These are phyloP conservation scores for Gallinago solitaria DNA, from an alignment of 2,797 vertebrate genomes.

Conservation along the genomic window DNA sequence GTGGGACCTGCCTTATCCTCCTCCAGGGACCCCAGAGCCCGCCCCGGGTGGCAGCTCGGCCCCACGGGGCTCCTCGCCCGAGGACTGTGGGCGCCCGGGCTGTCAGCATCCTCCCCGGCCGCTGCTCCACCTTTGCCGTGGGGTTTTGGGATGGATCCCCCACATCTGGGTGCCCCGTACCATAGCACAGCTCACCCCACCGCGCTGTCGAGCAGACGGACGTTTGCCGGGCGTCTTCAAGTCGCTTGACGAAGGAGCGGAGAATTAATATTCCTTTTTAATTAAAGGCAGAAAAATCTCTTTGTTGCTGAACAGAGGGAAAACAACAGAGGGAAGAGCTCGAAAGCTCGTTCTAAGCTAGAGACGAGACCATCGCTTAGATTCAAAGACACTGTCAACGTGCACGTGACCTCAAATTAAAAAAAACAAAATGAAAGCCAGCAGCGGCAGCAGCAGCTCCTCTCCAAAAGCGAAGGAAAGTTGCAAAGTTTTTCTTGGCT, in stretches of 20 bases:
- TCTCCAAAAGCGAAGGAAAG: slow-evolving; percentile 27
- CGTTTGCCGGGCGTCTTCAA: not conserved
- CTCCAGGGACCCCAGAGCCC: not conserved
- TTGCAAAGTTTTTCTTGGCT: slow-evolving; percentile 57
- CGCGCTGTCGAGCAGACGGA: not conserved
- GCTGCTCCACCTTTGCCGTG: not conserved
- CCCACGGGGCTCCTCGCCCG: not conserved
- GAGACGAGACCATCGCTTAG: slow-evolving; percentile 22
- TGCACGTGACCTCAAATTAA: slow-evolving; percentile 56
- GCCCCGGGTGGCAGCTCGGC: not conserved
- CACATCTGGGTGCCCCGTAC: not conserved
- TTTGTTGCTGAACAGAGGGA: slow-evolving; percentile 62
- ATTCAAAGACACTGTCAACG: slow-evolving; percentile 43
- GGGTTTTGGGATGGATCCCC: not conserved
- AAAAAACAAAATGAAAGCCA: slow-evolving; percentile 55
- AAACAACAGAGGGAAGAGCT: slow-evolving; percentile 65
- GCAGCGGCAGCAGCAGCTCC: slow-evolving; percentile 8
- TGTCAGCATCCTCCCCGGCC: not conserved
- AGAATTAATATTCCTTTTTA: slow-evolving; percentile 56
- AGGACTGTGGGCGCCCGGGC: fast-evolving
- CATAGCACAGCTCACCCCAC: not conserved
- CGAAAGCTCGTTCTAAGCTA: slow-evolving; percentile 40
- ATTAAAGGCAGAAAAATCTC: slow-evolving; percentile 57
- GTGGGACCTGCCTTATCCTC: not conserved
- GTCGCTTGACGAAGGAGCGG: not conserved